Conservation (phyloP, 2,113 vertebrate genomes). For the Mionectes macconnelli region DNA sequence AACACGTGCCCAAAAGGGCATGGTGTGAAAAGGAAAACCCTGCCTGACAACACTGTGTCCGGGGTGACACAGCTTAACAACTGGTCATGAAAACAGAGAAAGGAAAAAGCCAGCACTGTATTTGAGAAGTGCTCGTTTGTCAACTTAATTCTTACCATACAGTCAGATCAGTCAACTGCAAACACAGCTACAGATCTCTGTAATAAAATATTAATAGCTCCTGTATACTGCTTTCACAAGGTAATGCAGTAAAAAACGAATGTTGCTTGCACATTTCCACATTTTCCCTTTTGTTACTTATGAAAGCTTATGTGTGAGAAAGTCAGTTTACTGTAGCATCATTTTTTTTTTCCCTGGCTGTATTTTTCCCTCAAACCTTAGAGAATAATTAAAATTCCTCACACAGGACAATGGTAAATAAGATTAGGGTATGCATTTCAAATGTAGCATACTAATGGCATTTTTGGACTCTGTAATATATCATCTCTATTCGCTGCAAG, state of each 20-base stretch:
- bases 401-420: background rate
- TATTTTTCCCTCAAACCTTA: background rate
- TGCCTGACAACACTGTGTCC: background rate
- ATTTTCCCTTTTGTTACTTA: background rate
- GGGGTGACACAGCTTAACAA: background rate
- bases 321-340: background rate
- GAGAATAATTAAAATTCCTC: slow-evolving; percentile 18
- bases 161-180: background rate
- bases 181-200: background rate
- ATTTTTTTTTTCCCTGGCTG: background rate
- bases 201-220: slow-evolving; percentile 33
- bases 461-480: background rate
- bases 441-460: background rate
- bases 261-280: background rate
- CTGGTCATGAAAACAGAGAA: background rate
- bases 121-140: background rate
- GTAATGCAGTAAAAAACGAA: background rate
- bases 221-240: background rate
- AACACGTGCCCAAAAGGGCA: accelerated
- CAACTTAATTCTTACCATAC: background rate
- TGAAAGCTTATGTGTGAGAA: background rate
- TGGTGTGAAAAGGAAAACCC: background rate
- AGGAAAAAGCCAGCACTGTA: background rate
- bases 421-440: background rate
- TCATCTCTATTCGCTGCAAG: background rate